phyloP scores from a whole-genome alignment of 2,113 vertebrate species.

The Arizona elegans region DNA sequence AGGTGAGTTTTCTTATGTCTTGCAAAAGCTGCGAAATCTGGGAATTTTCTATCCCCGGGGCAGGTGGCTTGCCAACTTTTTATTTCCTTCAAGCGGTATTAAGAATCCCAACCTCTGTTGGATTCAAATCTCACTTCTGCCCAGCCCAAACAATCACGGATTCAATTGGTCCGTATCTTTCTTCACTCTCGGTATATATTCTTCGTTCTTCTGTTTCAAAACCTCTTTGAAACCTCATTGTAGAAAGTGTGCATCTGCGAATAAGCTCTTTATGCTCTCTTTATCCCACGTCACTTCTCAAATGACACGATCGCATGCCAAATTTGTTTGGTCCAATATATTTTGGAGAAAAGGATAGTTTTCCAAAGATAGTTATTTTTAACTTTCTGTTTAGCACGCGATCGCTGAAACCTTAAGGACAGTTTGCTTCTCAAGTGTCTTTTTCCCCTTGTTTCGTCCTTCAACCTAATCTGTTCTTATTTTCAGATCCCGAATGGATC shows the following conservation, averaged over 20 bases:
- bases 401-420: background rate
- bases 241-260: background rate
- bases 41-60: background rate
- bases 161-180: background rate
- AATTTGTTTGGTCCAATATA: background rate
- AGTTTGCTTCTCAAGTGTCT: background rate
- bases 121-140: background rate
- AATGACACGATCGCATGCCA: no score
- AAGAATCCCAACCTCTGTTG: rapidly evolving
- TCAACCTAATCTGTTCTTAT: constrained; percentile 48
- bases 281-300: background rate
- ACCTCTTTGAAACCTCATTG: background rate
- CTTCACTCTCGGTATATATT: background rate
- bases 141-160: background rate
- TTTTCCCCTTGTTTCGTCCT: background rate
- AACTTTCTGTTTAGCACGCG: background rate
- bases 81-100: rapidly evolving
- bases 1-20: constrained; percentile 73
- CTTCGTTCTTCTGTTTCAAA: background rate
- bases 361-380: background rate
- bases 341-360: background rate
- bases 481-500: constrained; percentile 94
- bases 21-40: background rate
- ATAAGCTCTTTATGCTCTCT: no score
- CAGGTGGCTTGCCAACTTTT: background rate